Evolutionary conservation across 2,113 vertebrate genomes (phyloP).

Genomic region (Sorex fumeus): DNA sequence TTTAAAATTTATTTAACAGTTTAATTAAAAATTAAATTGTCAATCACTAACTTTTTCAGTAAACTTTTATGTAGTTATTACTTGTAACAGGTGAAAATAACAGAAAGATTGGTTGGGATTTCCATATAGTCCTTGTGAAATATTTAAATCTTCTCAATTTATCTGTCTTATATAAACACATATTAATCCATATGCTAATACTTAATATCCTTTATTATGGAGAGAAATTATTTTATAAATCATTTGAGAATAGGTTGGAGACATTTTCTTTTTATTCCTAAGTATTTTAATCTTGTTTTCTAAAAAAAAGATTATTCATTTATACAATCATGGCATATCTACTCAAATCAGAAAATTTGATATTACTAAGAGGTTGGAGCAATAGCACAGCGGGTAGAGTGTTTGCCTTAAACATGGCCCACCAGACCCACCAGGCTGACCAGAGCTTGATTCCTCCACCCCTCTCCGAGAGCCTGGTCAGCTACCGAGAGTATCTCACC

Average conservation of each 20-base stretch:
- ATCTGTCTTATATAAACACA: background rate
- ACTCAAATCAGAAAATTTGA: background rate
- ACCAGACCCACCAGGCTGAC: no score
- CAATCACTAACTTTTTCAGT: background rate
- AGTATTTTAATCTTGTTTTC: background rate
- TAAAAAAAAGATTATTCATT: background rate
- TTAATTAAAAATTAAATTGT: background rate
- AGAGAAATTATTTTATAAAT: background rate
- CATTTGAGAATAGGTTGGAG: background rate
- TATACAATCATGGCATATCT: background rate
- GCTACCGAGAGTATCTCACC: no score
- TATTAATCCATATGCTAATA: background rate
- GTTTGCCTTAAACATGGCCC: no score
- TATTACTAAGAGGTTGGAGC: no score
- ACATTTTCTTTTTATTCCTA: background rate
- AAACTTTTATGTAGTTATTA: conserved; percentile 1
- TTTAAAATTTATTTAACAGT: conserved; percentile 18
- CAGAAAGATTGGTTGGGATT: background rate
- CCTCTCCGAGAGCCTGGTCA: no score
- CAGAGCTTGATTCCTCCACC: no score
- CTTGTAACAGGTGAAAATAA: conserved; percentile 11
- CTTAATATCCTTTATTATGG: background rate
- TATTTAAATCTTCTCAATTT: conserved; percentile 8
- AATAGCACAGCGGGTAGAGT: no score
- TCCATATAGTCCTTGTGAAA: background rate